Evolutionary conservation across 2,888 invertebrate species (phyloP).

Genomic region (Netelia virgata): DNA sequence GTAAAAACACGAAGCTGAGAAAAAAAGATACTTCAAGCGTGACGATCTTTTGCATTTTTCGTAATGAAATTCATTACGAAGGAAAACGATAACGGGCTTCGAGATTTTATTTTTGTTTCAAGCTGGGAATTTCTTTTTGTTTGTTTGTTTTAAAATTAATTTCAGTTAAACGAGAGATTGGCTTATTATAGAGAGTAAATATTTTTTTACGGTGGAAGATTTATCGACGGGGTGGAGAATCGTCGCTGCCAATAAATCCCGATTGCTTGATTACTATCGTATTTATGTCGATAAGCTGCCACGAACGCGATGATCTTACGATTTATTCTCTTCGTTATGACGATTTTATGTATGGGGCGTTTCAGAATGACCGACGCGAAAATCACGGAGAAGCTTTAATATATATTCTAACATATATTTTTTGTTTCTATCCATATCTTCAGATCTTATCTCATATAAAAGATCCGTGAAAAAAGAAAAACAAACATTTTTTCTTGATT

Average conservation of each 20-base stretch:
- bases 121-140: not conserved
- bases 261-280: constrained; percentile 61
- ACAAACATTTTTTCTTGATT: too few species aligned
- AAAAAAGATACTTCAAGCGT: not conserved
- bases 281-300: constrained; percentile 38
- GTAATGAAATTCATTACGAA: constrained; percentile 39
- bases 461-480: too few species aligned
- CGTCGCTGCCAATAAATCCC: constrained; percentile 29
- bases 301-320: constrained; percentile 40
- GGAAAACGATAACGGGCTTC: constrained; percentile 3
- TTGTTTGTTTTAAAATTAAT: constrained; percentile 16
- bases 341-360: not conserved
- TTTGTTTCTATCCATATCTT: too few species aligned
- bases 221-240: not conserved
- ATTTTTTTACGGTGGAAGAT: not conserved
- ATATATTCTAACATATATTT: too few species aligned
- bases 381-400: too few species aligned
- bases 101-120: constrained; percentile 10
- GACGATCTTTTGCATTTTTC: constrained; percentile 18
- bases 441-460: too few species aligned
- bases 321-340: constrained; percentile 50
- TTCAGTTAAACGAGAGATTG: constrained; percentile 20
- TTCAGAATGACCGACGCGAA: too few species aligned
- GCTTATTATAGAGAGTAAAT: not conserved
- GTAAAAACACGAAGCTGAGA: not conserved